Percentiles rank a stretch among this genome's conserved stretches.
Evolutionary conservation across 2,888 invertebrate genomes (phyloP).

Genomic region (Tryphoninae sp.): DNA sequence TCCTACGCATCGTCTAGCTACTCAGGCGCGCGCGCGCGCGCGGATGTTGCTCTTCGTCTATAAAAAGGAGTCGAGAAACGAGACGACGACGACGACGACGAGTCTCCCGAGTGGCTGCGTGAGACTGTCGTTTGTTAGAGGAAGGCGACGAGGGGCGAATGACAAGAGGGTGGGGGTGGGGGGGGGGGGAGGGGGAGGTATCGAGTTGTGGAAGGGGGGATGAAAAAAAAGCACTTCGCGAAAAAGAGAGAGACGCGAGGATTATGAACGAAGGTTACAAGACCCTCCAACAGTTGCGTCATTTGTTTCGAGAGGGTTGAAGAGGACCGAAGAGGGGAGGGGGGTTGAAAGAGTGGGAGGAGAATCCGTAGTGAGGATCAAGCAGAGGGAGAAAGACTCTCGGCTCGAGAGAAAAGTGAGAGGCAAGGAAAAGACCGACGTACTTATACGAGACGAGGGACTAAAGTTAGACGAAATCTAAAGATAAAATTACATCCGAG

Average conservation of each 20-base stretch:
- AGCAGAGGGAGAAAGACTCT: background rate
- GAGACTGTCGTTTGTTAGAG: background rate
- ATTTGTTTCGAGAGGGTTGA: background rate
- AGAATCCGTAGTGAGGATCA: background rate
- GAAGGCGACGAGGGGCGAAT: background rate
- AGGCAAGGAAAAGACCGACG: background rate
- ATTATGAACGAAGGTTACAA: constrained; percentile 56
- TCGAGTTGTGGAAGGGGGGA: background rate
- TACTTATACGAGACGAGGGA: constrained; percentile 63
- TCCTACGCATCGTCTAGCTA: constrained; percentile 46
- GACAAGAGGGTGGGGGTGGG: no score
- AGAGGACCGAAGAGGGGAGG: background rate
- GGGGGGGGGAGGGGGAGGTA: no score
- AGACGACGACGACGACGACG: constrained; percentile 31
- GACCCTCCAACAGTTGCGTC: constrained; percentile 39
- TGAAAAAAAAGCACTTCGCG: constrained; percentile 27
- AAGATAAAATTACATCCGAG: constrained; percentile 74
- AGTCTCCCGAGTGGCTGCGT: constrained; percentile 40
- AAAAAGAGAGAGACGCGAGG: constrained; percentile 10
- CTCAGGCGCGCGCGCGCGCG: constrained; percentile 14
- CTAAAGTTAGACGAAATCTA: constrained; percentile 76
- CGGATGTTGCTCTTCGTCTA: constrained; percentile 58
- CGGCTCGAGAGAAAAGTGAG: background rate
- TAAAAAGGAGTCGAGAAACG: constrained; percentile 61
- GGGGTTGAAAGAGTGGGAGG: background rate